phyloP scores from a whole-genome alignment of 2,113 vertebrate species.

The Odontesthes bonariensis region DNA sequence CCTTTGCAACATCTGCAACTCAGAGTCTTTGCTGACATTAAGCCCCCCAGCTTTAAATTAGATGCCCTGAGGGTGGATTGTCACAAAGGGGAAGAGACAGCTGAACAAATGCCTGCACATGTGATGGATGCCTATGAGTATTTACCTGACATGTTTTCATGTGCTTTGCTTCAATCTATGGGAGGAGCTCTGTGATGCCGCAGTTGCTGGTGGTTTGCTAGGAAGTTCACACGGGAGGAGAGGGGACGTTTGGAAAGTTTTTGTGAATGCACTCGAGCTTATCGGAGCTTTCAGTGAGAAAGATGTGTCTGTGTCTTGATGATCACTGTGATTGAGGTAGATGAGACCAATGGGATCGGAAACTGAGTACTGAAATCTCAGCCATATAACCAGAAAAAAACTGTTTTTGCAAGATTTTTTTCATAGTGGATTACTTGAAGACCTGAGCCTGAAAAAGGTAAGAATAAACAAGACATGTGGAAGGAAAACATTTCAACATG shows the following conservation, averaged over 20 bases:
- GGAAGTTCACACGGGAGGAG: slow-evolving; percentile 33
- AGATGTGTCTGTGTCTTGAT: no score
- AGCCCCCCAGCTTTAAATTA: slow-evolving; percentile 64
- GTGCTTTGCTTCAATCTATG: slow-evolving; percentile 37
- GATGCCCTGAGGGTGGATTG: slow-evolving; percentile 36
- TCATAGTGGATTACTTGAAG: slow-evolving; percentile 2
- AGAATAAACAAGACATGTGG: slow-evolving; percentile 18
- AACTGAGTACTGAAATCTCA: slow-evolving; percentile 19
- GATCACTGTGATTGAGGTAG: slow-evolving; percentile 10
- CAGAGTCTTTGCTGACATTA: slow-evolving; percentile 57
- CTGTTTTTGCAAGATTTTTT: not conserved
- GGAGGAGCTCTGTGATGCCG: slow-evolving; percentile 61
- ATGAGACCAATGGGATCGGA: slow-evolving; percentile 38
- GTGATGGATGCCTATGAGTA: slow-evolving; percentile 54
- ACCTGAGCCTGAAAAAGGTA: slow-evolving; percentile 52
- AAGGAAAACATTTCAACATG: not conserved
- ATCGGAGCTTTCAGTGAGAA: no score
- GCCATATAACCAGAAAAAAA: slow-evolving; percentile 17
- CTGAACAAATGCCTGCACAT: slow-evolving; percentile 39
- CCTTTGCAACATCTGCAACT: slow-evolving; percentile 73
- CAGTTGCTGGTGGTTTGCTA: slow-evolving; percentile 50
- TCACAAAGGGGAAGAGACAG: slow-evolving; percentile 4
- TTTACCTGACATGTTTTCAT: slow-evolving; percentile 27
- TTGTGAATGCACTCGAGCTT: not conserved
- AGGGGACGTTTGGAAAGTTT: slow-evolving; percentile 22